These are phyloP conservation scores for Beris morrisii DNA, from an alignment of 2,888 invertebrate species.

Conservation along the genomic window DNA sequence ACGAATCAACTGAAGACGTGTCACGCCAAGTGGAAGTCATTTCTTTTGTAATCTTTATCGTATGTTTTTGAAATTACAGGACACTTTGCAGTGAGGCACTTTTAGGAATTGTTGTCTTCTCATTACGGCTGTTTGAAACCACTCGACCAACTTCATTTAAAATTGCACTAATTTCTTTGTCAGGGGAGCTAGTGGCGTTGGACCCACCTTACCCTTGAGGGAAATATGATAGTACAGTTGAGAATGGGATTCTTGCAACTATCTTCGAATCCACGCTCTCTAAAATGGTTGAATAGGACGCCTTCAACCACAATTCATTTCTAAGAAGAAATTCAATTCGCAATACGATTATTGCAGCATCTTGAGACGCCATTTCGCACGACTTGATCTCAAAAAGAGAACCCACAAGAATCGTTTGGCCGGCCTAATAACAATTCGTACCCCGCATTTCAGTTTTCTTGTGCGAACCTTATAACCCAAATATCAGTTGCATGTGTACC, in stretches of 20 bases:
- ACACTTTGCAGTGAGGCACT: constrained; percentile 18
- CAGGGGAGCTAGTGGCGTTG: too few species aligned
- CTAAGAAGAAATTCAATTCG: too few species aligned
- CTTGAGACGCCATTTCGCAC: not conserved
- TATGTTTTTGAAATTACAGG: constrained; percentile 39
- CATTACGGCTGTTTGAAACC: constrained; percentile 27
- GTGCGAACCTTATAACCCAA: constrained; percentile 10
- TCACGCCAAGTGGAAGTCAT: constrained; percentile 39
- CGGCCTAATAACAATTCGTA: too few species aligned
- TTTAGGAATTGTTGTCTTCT: constrained; percentile 23
- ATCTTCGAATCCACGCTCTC: too few species aligned
- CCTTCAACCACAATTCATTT: too few species aligned
- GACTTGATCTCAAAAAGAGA: constrained; percentile 7
- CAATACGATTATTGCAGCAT: too few species aligned
- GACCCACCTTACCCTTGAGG: too few species aligned
- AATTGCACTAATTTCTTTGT: not conserved
- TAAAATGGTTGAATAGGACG: too few species aligned
- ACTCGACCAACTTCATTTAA: constrained; percentile 23
- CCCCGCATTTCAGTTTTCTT: constrained; percentile 3
- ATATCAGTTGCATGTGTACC: constrained; percentile 19
- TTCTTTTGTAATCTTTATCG: constrained; percentile 38
- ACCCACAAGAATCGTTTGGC: not conserved
- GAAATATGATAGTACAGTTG: too few species aligned
- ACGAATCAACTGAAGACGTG: constrained; percentile 21
- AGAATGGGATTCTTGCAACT: too few species aligned